Base-by-base conservation (phyloP, 2,113 vertebrate species). In the cattle (Bos taurus) region DNA sequence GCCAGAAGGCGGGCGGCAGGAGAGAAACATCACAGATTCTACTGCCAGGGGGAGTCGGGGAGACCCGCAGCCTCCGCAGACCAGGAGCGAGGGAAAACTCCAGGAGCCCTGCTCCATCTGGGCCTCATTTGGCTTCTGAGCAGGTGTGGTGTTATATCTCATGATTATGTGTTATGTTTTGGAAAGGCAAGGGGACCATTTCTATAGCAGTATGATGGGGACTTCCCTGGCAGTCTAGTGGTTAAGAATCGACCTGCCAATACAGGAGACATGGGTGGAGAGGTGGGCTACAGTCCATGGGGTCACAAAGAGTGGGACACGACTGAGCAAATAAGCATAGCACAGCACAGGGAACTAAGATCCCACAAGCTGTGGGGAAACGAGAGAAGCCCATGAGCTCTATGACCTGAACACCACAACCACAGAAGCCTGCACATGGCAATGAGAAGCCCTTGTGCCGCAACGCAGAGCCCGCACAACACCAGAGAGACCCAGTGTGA, bases 1-100 rank as follows among this genome's bases (percentile, higher is more conserved):
- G 85, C 48, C 50, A 23, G 95, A 85, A 93, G 56, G 77, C 91
- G 23, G 60, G 92, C 16, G 26, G 40, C 60, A 26, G 52, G 84
- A 93, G 59, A 77, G 83, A 83, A 85, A 25, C n/a, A 13, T n/a
- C 74, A 19, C 71, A 48, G 40, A 50, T 40, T 46, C 52, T 15
- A 28, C 62, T 57, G 88, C 23, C 6, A 3, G 21, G 52, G 10
- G 10, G 14, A 5, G 40, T 62, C 21, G 12, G 9, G 33, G 28
- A 80, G 78, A 89, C 28, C 26, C 67, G 36, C 6, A 52, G n/a
- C 25, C 28, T 7, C 43, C 26, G 54, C 17, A 4, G 59, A 60
- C 17, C 2, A 12, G 54, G 67, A 28, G 33, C 7, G n/a, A 54
- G 19, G 25, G n/a, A 36, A 87, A 40, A 30, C 16, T 8, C 9